Conservation (phyloP, 2,888 invertebrate species). For the Eupithecia subfuscata region DNA sequence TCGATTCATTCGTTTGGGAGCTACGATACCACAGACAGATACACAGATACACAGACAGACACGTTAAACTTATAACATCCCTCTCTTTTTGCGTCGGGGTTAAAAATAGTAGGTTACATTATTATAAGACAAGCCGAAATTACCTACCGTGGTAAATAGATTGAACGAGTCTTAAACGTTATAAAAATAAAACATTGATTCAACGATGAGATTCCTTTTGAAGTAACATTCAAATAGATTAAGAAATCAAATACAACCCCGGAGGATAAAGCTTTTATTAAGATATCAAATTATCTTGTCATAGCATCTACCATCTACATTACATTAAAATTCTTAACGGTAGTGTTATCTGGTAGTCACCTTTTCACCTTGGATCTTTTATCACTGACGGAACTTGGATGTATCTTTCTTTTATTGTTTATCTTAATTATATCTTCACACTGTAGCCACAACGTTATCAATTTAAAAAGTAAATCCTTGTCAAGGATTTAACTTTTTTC, state of each 20-base stretch:
- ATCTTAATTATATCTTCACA: slow-evolving; percentile 42
- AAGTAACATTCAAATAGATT: slow-evolving; percentile 29
- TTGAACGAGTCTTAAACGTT: neutral
- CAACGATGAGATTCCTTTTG: slow-evolving; percentile 29
- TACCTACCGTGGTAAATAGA: neutral
- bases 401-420: slow-evolving; percentile 38
- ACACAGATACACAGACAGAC: too few relatives aligned
- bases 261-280: slow-evolving; percentile 28
- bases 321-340: slow-evolving; percentile 41
- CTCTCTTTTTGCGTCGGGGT: too few relatives aligned
- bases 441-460: slow-evolving; percentile 1
- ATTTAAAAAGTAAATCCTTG: slow-evolving; percentile 9
- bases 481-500: neutral
- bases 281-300: slow-evolving; percentile 38
- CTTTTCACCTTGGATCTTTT: slow-evolving; percentile 40
- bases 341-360: slow-evolving; percentile 40
- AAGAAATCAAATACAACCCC: slow-evolving; percentile 29
- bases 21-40: too few relatives aligned
- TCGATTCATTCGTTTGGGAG: too few relatives aligned
- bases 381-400: slow-evolving; percentile 31
- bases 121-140: neutral
- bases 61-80: too few relatives aligned
- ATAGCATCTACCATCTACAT: slow-evolving; percentile 27
- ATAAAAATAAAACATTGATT: slow-evolving; percentile 1
- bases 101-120: neutral